Base-by-base conservation (phyloP, 64 coral and sea anemone genomes). In the Porites lutea region DNA sequence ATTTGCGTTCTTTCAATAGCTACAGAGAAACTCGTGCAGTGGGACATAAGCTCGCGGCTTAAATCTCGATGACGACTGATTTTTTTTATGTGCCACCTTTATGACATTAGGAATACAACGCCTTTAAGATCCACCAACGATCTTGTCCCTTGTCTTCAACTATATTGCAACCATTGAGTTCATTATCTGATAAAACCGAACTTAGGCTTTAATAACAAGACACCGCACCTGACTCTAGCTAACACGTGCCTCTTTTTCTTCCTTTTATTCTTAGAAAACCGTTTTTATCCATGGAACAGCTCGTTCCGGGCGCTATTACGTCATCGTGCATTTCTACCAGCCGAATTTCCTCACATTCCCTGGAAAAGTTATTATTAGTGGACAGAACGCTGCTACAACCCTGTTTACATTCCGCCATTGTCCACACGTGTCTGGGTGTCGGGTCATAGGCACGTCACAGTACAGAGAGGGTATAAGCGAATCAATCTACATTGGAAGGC, bases 261-360 rank as follows among this genome's bases (percentile, higher is more conserved):
- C 68, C 20, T 81, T 76, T 20, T 70, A 19, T 72, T 75, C 84
- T 72, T 77, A 99, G 97, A 93, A 86, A 79, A 93, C 87, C 53
- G 82, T 96, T 18, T 87, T 93, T 78, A 47, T 99, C 19, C 59
- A 72, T 14, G 89, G 90, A 27, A 91, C 58, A 2, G 91, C 91
- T 6, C 83, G 72, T 8, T 52, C 94, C 27, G 97, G 97, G 4
- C 91, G 97, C 63, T 99, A 99, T 85, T 88, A 93, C 19, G 69
- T 99, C 12, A 72, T 99, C 18, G 92, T 99, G 45, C 97, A 96
- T 72, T 99, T 93, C 88, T 99, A 93, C 52, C 97, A 99, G 49
- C 94, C 97, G 13, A 63, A 93, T 8, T 95, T 88, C 72, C 91
- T 96, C 51, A 78, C 92, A 2, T 99, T 93, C 47, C 74, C 84